Evolutionary conservation across 1,140 invertebrate genomes (phyloP), one percentile per base, ranked within the genome.

Genomic region (Psilanteris sp.): DNA sequence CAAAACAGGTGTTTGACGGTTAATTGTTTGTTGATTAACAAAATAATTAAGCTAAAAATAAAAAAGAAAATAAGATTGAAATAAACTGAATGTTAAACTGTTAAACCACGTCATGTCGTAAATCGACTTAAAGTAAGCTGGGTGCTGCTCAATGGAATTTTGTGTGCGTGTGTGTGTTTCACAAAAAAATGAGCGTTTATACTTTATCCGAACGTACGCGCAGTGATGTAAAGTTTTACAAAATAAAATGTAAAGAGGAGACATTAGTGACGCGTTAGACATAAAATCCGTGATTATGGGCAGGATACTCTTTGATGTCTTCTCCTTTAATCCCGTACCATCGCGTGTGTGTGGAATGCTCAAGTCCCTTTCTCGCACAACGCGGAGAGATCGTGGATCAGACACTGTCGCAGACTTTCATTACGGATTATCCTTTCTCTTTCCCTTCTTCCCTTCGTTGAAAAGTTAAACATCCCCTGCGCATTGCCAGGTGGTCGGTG

Each of bases 341-440:
- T 66, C 41, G 43, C 46, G 34, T 72, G 43, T 70, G 72, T 52
- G 54, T 24, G 39, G 54, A 59, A 66, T 59, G 29, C 72, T 76
- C 74, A 52, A 67, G 32, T 67, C 74, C 67, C 67, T 71, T 77
- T 52, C 48, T 57, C 39, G 43, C 32, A 32, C 70, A 62, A 64
- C 39, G 48, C 24, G 36, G 54, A 62, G 70, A 74, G 61, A 77
- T 71, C 70, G 67, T 57, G 78, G 71, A 79, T 77, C 78, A 79
- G 74, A 77, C 70, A 77, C 61, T 70, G 70, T 77, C 78, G 70
- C 66, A 57, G 74, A 77, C 78, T 79, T 77, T 77, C 78, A 79
- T 79, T 77, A 77, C 67, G 71, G 78, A 77, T 80, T 80, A 80
- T 75, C 75, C 66, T 71, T 71, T 74, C 70, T 74, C 72, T 70